phyloP scores from a whole-genome alignment of 2,888 invertebrate genomes.

The Stenurella melanura region DNA sequence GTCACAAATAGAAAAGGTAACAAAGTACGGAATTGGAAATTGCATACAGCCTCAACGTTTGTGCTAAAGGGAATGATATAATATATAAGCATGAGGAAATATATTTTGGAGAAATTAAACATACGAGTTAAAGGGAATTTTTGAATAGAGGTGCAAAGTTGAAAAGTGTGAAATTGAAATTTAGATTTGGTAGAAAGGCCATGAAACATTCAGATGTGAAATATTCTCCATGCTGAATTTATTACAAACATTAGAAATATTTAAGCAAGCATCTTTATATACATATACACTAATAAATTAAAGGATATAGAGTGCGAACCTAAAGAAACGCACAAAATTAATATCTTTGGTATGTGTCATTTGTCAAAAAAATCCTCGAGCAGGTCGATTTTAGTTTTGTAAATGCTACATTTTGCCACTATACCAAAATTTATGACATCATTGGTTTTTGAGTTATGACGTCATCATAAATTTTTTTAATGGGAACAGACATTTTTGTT shows the following conservation, averaged over 20 bases:
- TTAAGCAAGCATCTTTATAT: too few species aligned
- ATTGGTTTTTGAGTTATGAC: too few species aligned
- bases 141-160: slow-evolving; percentile 20
- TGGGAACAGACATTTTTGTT: too few species aligned
- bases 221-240: slow-evolving; percentile 12
- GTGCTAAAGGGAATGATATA: not conserved
- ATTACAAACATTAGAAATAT: not conserved
- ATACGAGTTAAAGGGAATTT: slow-evolving; percentile 33
- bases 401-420: too few species aligned
- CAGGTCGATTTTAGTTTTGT: too few species aligned
- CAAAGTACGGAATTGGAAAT: slow-evolving; percentile 10
- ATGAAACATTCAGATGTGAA: slow-evolving; percentile 21
- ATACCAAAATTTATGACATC: too few species aligned
- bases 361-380: too few species aligned
- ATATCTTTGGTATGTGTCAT: too few species aligned
- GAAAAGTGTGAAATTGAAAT: slow-evolving; percentile 25
- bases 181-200: slow-evolving; percentile 9
- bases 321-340: too few species aligned
- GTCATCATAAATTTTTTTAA: too few species aligned
- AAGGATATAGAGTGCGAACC: too few species aligned
- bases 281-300: too few species aligned
- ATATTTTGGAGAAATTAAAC: slow-evolving; percentile 26
- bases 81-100: not conserved
- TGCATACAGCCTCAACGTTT: not conserved
- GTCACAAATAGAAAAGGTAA: slow-evolving; percentile 24